A percentile compares a stretch with the other conserved stretches of the same genome.
phyloP scores from a whole-genome alignment of 2,888 invertebrate species.

The Cosmopolites sordidus region DNA sequence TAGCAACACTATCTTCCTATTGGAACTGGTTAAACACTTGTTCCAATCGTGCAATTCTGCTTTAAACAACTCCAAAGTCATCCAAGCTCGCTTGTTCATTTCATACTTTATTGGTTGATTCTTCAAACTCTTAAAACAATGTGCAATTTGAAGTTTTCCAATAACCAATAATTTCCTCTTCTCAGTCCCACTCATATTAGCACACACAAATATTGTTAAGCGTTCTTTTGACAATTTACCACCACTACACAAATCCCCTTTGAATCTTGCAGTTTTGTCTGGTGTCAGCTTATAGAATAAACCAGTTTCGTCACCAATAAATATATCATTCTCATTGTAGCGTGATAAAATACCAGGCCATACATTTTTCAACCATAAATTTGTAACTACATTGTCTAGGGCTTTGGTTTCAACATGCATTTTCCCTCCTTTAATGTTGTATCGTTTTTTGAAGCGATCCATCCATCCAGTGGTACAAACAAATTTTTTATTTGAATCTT shows the following conservation, averaged over 20 bases:
- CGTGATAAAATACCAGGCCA: conserved; percentile 8
- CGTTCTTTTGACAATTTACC: conserved; percentile 30
- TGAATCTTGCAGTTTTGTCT: conserved; percentile 27
- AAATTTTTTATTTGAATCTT: no score
- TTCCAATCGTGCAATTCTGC: conserved; percentile 15
- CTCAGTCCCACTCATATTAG: conserved; percentile 27
- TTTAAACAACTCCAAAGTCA: conserved; percentile 12
- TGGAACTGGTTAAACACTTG: conserved; percentile 15
- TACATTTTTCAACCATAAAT: conserved; percentile 4
- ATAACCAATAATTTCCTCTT: conserved; percentile 36
- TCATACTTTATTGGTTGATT: not conserved
- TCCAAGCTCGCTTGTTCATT: not conserved
- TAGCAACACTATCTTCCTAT: conserved; percentile 23
- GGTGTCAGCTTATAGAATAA: conserved; percentile 11
- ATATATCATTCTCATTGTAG: conserved; percentile 7
- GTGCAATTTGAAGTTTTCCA: conserved; percentile 31
- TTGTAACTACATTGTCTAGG: conserved; percentile 10
- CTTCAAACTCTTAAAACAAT: conserved; percentile 32
- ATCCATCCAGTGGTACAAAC: conserved; percentile 10
- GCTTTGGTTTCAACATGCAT: conserved; percentile 11
- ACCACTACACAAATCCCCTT: conserved; percentile 31
- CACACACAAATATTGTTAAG: conserved; percentile 30
- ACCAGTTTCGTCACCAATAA: conserved; percentile 13
- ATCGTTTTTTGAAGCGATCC: conserved; percentile 8
- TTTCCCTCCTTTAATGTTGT: conserved; percentile 7